These are phyloP conservation scores for Strigamia crassipes DNA, from an alignment of 2,888 invertebrate species.

Conservation along the genomic window DNA sequence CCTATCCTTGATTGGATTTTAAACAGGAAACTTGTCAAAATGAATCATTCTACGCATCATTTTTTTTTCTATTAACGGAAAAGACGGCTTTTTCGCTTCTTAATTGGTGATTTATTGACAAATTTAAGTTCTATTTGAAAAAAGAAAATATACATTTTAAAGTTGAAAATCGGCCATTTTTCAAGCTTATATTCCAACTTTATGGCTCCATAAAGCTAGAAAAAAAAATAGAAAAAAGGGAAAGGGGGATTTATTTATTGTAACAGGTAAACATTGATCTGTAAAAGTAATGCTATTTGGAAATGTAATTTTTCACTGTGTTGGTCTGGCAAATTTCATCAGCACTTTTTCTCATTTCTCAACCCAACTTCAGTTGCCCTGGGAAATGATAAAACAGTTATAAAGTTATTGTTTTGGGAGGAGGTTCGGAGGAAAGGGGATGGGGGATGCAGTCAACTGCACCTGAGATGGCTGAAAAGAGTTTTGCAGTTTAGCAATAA, in stretches of 20 bases:
- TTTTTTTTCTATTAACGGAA: neutral
- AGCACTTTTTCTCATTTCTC: conserved; percentile 25
- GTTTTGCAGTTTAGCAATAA: neutral
- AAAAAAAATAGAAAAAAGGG: neutral
- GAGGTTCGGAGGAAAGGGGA: neutral
- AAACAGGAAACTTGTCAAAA: conserved; percentile 5
- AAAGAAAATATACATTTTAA: no score
- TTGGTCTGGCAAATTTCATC: conserved; percentile 24
- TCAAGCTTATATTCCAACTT: neutral
- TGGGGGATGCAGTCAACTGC: neutral
- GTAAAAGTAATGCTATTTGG: neutral
- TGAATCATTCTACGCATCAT: neutral
- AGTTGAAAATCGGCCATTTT: no score
- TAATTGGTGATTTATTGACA: conserved; percentile 8
- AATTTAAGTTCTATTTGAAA: neutral
- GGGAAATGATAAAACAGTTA: conserved; percentile 26
- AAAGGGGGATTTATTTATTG: neutral
- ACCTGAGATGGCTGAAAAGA: neutral
- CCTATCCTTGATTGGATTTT: conserved; percentile 11
- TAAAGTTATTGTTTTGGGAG: neutral
- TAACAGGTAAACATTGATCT: conserved; percentile 5
- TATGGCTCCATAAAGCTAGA: neutral
- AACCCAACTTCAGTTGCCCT: neutral
- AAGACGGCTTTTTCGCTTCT: neutral
- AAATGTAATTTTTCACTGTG: conserved; percentile 2